Evolutionary conservation across 2,113 vertebrate species (phyloP), one percentile per base, ranked within the genome.

Genomic region (Caloenas nicobarica): DNA sequence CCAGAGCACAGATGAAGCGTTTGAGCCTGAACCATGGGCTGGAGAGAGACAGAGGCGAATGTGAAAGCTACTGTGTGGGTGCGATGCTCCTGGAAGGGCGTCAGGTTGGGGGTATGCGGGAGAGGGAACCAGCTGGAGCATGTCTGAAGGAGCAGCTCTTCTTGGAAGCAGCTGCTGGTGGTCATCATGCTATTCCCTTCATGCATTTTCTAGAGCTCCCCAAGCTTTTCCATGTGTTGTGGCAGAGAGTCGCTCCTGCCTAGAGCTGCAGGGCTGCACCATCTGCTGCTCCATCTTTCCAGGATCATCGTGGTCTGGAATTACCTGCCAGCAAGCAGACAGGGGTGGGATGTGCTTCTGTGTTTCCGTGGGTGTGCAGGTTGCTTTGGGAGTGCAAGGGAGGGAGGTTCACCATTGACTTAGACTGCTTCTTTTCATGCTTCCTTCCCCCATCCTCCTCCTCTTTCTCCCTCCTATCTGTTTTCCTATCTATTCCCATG

Each of bases 141-240:
- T 33, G 18, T 16, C 28, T 60, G 70, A 42, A 68, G n/a, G 61
- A 69, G 3, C 0, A 4, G 18, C 34, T 72, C 26, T 14, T 26
- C 16, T 22, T 36, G 42, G 60, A 48, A n/a, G 31, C 44, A 74
- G n/a, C 60, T 87, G 40, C 46, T 34, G 17, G 12, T 69, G 50
- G n/a, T 42, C 23, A 2, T 5, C 0, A 0, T 42, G 72, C 1
- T 19, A 11, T 42, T 65, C 26, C n/a, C 28, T 82, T 29, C 2
- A 4, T 1, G 5, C 13, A 8, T 18, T 76, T 57, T 50, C 44
- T 33, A 24, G 24, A 51, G 2, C 25, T 33, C 28, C 26, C 17
- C 40, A 21, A 9, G 66, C 12, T 80, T 82, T 70, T 16, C 78
- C 16, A 2, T 13, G 24, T 40, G 28, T 51, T 46, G 16, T 33